Conservation (phyloP, 2,113 vertebrate genomes). For the Pelobates fuscus region DNA sequence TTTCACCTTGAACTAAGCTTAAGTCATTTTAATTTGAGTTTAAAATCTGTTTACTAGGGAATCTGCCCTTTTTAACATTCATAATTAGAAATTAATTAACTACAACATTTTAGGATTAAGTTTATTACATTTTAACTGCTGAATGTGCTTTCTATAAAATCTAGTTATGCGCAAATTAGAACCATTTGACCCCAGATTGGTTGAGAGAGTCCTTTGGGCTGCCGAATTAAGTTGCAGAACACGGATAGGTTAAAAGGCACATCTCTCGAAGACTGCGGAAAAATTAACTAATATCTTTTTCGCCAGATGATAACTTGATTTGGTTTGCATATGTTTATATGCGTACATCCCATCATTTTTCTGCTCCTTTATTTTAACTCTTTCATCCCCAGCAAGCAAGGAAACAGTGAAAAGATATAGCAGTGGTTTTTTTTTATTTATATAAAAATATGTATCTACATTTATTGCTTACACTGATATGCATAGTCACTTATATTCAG, state of each 20-base stretch:
- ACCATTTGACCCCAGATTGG: slow-evolving; percentile 38
- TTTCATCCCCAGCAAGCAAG: too few species aligned
- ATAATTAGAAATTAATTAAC: slow-evolving; percentile 32
- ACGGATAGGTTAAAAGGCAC: background rate
- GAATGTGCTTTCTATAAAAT: slow-evolving; percentile 1
- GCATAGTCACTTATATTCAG: too few species aligned
- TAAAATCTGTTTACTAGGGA: background rate
- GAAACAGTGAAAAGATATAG: too few species aligned
- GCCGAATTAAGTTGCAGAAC: background rate
- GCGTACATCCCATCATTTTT: too few species aligned
- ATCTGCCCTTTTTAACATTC: slow-evolving; percentile 20
- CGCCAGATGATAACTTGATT: too few species aligned
- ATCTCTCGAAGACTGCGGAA: too few species aligned
- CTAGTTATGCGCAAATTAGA: slow-evolving; percentile 31
- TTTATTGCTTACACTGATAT: too few species aligned
- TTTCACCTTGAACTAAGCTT: slow-evolving; percentile 30
- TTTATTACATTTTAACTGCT: slow-evolving; percentile 5
- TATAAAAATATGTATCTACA: too few species aligned
- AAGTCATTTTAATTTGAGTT: slow-evolving; percentile 13
- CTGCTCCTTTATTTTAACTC: too few species aligned
- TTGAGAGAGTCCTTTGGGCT: background rate
- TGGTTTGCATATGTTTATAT: too few species aligned
- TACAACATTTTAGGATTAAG: slow-evolving; percentile 22
- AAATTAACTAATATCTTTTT: too few species aligned
- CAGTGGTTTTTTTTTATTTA: too few species aligned